Conservation (phyloP, 2,888 invertebrate genomes). For the Amblyteles armatorius region DNA sequence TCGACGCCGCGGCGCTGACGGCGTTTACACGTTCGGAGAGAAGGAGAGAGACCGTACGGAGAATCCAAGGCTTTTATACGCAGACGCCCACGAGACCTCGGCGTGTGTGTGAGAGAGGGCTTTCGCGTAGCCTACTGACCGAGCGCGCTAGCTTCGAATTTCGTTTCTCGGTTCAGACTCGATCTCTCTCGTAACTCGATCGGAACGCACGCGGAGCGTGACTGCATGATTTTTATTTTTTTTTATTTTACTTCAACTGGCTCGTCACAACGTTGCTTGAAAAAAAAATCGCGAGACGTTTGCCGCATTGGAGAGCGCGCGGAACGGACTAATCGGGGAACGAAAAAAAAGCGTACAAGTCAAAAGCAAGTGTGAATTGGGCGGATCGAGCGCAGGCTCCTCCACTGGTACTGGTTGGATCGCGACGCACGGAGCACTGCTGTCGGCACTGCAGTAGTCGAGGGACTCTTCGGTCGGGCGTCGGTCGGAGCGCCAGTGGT, state of each 20-base stretch:
- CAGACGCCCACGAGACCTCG: conserved; percentile 54
- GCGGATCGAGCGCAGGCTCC: conserved; percentile 28
- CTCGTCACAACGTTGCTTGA: background rate
- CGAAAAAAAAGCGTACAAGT: background rate
- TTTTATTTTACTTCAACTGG: background rate
- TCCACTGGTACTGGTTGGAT: conserved; percentile 14
- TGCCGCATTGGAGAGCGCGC: conserved; percentile 20
- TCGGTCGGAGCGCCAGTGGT: conserved; percentile 19
- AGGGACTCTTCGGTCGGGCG: conserved; percentile 46
- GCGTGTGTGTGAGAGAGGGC: conserved; percentile 2
- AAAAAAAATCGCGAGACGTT: background rate
- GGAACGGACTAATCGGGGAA: background rate
- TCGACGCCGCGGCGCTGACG: conserved; percentile 64
- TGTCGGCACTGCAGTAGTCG: conserved; percentile 57
- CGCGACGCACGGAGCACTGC: conserved; percentile 20
- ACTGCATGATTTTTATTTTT: background rate
- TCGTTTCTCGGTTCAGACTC: background rate
- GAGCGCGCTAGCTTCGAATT: conserved; percentile 43
- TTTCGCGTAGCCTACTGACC: background rate
- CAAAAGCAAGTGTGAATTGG: background rate
- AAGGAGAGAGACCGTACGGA: background rate
- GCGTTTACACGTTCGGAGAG: conserved; percentile 24
- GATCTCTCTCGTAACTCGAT: background rate
- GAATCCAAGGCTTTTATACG: conserved; percentile 36
- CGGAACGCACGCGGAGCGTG: conserved; percentile 2